phyloP scores from a whole-genome alignment of 2,797 vertebrate species.

The Takifugu rubripes region DNA sequence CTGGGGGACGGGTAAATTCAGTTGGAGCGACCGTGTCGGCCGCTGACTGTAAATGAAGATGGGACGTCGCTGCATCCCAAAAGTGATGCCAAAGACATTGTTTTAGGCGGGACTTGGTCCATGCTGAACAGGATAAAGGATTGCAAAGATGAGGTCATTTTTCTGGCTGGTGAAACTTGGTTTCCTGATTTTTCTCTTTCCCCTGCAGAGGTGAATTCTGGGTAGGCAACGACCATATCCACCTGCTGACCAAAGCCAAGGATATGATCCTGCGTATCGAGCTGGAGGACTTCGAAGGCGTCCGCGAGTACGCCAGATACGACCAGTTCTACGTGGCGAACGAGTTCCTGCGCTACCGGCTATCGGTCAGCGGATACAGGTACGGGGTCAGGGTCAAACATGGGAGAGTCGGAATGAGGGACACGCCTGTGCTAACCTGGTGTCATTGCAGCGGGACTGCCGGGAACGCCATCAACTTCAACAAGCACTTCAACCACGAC shows the following conservation, averaged over 20 bases:
- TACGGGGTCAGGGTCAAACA: slow-evolving; percentile 14
- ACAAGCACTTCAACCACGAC: slow-evolving; percentile 88
- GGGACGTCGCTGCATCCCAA: too few species aligned
- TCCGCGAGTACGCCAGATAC: slow-evolving; percentile 86
- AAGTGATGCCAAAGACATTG: too few species aligned
- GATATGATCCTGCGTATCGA: slow-evolving; percentile 91
- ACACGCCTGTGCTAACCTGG: neutral
- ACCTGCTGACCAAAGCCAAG: slow-evolving; percentile 89
- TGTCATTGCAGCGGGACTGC: slow-evolving; percentile 85
- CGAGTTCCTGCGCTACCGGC: slow-evolving; percentile 87
- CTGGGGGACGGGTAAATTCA: slow-evolving; percentile 27
- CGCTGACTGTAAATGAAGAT: too few species aligned
- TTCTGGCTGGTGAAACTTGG: too few species aligned
- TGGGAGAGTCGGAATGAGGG: too few species aligned
- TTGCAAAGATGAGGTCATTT: too few species aligned
- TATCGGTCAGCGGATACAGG: slow-evolving; percentile 82
- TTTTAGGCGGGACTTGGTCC: too few species aligned
- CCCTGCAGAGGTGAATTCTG: slow-evolving; percentile 84
- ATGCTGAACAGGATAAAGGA: too few species aligned
- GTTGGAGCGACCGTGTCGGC: slow-evolving; percentile 11
- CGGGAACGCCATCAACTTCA: slow-evolving; percentile 88
- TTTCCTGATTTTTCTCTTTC: neutral
- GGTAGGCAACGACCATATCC: slow-evolving; percentile 94
- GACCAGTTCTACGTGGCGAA: slow-evolving; percentile 92
- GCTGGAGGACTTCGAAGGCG: slow-evolving; percentile 88